Conservation (phyloP, 2,113 vertebrate species). For the Ornithorhynchus anatinus region DNA sequence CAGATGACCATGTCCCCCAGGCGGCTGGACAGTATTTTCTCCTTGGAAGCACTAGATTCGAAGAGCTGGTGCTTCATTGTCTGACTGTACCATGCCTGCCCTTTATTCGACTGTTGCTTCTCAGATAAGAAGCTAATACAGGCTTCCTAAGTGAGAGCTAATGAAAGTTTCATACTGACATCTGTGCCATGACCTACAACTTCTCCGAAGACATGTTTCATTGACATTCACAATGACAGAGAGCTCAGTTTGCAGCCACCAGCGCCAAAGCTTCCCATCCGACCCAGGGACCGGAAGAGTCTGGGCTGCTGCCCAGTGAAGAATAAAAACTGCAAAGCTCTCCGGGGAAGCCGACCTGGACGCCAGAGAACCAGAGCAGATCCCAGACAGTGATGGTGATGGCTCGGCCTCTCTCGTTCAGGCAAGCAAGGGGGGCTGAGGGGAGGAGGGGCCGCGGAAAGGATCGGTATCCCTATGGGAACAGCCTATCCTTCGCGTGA, state of each 20-base stretch:
- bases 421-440: too few relatives aligned
- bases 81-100: too few relatives aligned
- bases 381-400: not conserved
- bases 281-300: constrained; percentile 30
- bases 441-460: too few relatives aligned
- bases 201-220: constrained; percentile 36
- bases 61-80: not conserved
- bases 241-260: constrained; percentile 20
- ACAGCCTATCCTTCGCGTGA: too few relatives aligned
- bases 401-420: not conserved
- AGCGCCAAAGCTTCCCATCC: constrained; percentile 51
- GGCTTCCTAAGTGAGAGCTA: constrained; percentile 20
- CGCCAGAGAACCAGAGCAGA: constrained; percentile 11
- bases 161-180: constrained; percentile 46
- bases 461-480: too few relatives aligned
- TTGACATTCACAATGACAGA: constrained; percentile 32
- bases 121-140: constrained; percentile 4
- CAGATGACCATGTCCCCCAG: not conserved
- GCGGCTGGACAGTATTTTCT: constrained; percentile 28
- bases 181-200: constrained; percentile 57
- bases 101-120: too few relatives aligned
- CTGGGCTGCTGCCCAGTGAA: constrained; percentile 39
- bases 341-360: constrained; percentile 25
- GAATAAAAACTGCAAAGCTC: constrained; percentile 50
- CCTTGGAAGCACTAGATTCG: constrained; percentile 44